phyloP scores from a whole-genome alignment of 1,140 invertebrate species.

The Campoletis sonorensis region DNA sequence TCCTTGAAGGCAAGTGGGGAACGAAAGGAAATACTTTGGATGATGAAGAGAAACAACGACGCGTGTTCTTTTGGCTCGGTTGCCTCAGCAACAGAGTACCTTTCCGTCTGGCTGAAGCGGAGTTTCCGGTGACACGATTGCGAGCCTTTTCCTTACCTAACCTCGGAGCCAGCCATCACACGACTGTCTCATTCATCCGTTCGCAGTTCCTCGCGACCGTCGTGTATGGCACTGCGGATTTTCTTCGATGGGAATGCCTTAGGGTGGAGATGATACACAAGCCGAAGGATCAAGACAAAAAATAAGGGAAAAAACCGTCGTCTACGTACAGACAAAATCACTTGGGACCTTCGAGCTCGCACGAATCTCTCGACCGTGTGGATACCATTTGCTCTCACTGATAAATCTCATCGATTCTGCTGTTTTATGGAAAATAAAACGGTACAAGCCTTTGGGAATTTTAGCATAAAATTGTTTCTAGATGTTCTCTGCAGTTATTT shows the following conservation, averaged over 20 bases:
- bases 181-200: constrained; percentile 10
- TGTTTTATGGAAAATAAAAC: constrained; percentile 26
- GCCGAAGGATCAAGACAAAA: not conserved
- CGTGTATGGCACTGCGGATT: not conserved
- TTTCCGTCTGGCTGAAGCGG: constrained; percentile 66
- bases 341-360: constrained; percentile 17
- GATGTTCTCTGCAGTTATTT: too few species aligned
- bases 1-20: not conserved
- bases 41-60: constrained; percentile 9
- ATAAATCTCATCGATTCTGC: constrained; percentile 25
- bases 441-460: too few species aligned
- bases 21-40: constrained; percentile 19
- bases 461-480: too few species aligned
- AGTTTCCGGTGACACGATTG: constrained; percentile 66
- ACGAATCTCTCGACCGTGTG: constrained; percentile 20
- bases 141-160: constrained; percentile 58
- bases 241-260: not conserved
- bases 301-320: not conserved
- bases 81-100: constrained; percentile 70
- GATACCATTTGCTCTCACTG: not conserved
- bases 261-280: not conserved
- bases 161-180: constrained; percentile 32
- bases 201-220: not conserved
- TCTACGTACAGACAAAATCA: constrained; percentile 31
- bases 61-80: constrained; percentile 63